Percentiles rank a stretch among this genome's conserved stretches.
Evolutionary conservation across 2,888 invertebrate species (phyloP).

Genomic region (Liopterus haemorrhoidalis): DNA sequence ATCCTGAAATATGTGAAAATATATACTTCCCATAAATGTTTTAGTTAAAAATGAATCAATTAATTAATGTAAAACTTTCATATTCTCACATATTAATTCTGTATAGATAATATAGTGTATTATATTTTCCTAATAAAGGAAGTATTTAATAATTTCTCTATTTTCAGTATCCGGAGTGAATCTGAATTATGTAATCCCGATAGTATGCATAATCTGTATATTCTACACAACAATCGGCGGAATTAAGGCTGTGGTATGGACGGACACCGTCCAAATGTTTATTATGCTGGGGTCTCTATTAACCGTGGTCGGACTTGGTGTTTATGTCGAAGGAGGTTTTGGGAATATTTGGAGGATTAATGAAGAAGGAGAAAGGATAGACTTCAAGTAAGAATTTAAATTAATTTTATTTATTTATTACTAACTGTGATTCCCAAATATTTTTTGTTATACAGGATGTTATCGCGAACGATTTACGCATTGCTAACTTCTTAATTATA

Average conservation of each 20-base stretch:
- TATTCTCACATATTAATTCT: too few species aligned
- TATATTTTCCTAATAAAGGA: background rate
- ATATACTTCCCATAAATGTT: too few species aligned
- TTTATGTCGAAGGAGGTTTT: constrained; percentile 40
- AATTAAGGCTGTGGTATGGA: constrained; percentile 45
- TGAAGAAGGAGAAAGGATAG: constrained; percentile 36
- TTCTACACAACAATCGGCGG: constrained; percentile 60
- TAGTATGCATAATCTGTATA: constrained; percentile 61
- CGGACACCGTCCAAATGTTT: constrained; percentile 42
- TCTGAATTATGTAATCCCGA: constrained; percentile 56
- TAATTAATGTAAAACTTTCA: too few species aligned
- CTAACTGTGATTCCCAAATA: background rate
- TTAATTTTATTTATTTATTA: background rate
- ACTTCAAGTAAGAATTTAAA: constrained; percentile 39
- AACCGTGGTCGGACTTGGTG: constrained; percentile 40
- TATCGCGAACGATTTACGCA: background rate
- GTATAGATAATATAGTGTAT: too few species aligned
- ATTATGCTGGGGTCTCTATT: constrained; percentile 40
- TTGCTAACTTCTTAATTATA: background rate
- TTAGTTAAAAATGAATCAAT: too few species aligned
- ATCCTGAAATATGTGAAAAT: too few species aligned
- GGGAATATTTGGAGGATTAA: constrained; percentile 39
- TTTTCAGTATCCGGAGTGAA: constrained; percentile 59
- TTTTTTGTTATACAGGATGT: constrained; percentile 8
- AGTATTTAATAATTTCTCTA: constrained; percentile 1